Base-by-base conservation (phyloP, 2,888 invertebrate species). In the Papilio gigon region DNA sequence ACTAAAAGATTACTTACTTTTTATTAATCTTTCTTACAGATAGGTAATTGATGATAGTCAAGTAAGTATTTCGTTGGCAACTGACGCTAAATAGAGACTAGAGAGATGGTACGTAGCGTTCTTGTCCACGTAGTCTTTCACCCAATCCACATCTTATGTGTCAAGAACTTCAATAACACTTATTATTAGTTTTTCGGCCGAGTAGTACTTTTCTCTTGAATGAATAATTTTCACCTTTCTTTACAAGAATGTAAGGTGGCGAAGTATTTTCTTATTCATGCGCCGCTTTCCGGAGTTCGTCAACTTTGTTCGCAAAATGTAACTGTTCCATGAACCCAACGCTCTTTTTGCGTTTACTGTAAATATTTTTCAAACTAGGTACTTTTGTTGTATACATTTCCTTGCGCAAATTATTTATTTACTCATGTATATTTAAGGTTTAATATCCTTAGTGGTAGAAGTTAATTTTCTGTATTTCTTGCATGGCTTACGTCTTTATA, bases 221-320 rank as follows among this genome's bases (percentile, higher is more conserved):
- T 53, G 3, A 56, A 56, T 56, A 17, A 30, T 56, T 17, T 30
- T 27, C n/a, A 56, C 30, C n/a, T n/a, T 30, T 30, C 17, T 17
- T 30, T 27, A 30, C 11, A 14, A 67, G 35, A 63, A 17, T 53
- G 67, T 67, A 62, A 50, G 53, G 30, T 42, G 53, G 61, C 40
- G 42, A 53, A 40, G 53, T 37, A 61, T 67, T 53, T 30, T 30
- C 53, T 67, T 67, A 67, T 67, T 67, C 67, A 62, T 62, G 42
- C 14, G 40, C 30, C 60, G 53, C 62, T 62, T 42, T 62, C 40
- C 67, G 30, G 37, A 62, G 67, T 67, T 67, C 61, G 60, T 67
- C 53, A 67, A 67, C 42, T 62, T 62, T 53, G 61, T 61, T 40
- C 20, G n/a, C 40, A 42, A 62, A 67, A 56, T 67, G 33, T 56